Percentiles rank a stretch among this genome's conserved stretches.
These are phyloP conservation scores for Drosophila anomalipes DNA, from an alignment of 2,888 invertebrate species.

Conservation along the genomic window DNA sequence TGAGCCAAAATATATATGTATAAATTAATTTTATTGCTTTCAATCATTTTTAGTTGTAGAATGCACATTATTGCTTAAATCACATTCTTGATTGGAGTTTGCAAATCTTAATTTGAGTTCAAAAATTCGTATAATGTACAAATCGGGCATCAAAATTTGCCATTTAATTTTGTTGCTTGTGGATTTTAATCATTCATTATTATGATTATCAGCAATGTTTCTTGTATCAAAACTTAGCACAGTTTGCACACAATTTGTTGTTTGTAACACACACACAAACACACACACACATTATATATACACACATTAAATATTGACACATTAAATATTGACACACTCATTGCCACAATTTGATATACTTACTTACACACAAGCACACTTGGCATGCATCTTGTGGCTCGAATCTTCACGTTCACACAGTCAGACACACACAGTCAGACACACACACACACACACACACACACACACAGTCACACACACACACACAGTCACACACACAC, in stretches of 20 bases:
- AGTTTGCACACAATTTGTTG: constrained; percentile 4
- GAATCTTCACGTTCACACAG: constrained; percentile 3
- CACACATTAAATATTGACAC: not conserved
- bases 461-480: not conserved
- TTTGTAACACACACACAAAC: constrained; percentile 7
- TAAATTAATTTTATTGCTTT: too few species aligned
- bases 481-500: constrained; percentile 3
- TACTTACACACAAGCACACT: not conserved
- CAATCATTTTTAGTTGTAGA: not conserved
- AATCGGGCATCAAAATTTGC: not conserved
- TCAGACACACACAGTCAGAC: not conserved
- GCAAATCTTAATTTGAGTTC: not conserved
- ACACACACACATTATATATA: not conserved
- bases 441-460: not conserved
- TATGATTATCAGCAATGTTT: constrained; percentile 6
- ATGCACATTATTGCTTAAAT: not conserved
- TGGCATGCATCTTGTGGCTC: constrained; percentile 26
- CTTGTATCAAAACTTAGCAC: constrained; percentile 11
- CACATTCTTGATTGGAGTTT: not conserved
- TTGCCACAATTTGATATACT: not conserved
- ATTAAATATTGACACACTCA: constrained; percentile 22
- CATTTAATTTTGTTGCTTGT: not conserved
- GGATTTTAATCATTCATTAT: constrained; percentile 11
- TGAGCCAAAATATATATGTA: not conserved
- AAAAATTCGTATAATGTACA: not conserved